These are phyloP conservation scores for Amphilophus citrinellus DNA, from an alignment of 2,113 vertebrate species.

Conservation along the genomic window DNA sequence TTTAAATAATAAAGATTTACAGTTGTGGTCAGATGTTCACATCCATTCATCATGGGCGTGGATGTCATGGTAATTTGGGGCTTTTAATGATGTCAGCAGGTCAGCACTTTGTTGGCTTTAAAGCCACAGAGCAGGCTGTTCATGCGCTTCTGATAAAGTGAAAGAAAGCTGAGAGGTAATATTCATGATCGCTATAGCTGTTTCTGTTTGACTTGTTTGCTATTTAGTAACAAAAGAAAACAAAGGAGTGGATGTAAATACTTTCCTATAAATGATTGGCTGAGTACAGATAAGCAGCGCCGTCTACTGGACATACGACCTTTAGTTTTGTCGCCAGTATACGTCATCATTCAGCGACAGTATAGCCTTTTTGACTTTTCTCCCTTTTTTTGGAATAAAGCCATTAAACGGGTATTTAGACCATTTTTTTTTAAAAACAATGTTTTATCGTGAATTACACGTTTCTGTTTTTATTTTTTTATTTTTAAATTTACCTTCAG, in stretches of 20 bases:
- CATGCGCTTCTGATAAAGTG: too few species aligned
- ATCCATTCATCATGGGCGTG: too few species aligned
- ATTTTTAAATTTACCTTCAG: not conserved
- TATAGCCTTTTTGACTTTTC: rapidly evolving
- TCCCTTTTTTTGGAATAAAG: not conserved
- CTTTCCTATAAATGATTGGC: too few species aligned
- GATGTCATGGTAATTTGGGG: too few species aligned
- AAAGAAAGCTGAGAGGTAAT: too few species aligned
- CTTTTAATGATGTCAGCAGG: too few species aligned
- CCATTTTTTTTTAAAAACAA: too few species aligned
- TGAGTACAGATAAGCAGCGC: constrained; percentile 7
- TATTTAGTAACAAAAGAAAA: not conserved
- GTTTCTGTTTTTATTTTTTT: rapidly evolving
- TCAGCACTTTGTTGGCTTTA: too few species aligned
- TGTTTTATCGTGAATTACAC: not conserved
- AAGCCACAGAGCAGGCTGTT: too few species aligned
- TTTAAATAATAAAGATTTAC: too few species aligned
- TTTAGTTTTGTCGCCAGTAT: rapidly evolving
- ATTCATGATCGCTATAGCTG: too few species aligned
- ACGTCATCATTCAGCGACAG: constrained; percentile 57
- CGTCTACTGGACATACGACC: constrained; percentile 2
- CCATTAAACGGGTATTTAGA: not conserved
- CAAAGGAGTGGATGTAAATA: not conserved
- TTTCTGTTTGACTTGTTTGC: not conserved
- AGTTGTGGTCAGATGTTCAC: too few species aligned